Percentiles rank a stretch among this genome's conserved stretches.
phyloP scores from a whole-genome alignment of 2,113 vertebrate genomes.

The Orycteropus afer region DNA sequence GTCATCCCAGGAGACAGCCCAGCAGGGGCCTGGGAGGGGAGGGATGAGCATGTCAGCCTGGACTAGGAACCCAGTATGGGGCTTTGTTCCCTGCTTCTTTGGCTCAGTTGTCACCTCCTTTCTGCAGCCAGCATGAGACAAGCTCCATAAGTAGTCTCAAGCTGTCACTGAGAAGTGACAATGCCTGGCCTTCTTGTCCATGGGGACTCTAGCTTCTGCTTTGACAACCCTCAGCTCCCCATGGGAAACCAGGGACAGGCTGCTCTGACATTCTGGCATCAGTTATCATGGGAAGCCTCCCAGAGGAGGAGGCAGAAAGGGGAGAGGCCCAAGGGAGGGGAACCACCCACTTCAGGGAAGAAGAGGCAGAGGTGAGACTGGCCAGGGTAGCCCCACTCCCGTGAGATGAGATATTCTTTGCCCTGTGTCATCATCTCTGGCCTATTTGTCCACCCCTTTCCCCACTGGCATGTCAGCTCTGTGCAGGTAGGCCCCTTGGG shows the following conservation, averaged over 20 bases:
- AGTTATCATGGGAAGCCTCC: neutral
- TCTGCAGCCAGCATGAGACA: neutral
- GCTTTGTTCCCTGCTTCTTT: neutral
- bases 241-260: neutral
- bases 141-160: neutral
- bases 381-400: rapidly evolving
- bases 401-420: rapidly evolving
- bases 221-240: constrained; percentile 7
- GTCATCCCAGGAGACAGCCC: too few species aligned
- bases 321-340: rapidly evolving
- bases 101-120: neutral
- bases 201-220: neutral
- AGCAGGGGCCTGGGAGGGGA: neutral
- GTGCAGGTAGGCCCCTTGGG: neutral
- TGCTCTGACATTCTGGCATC: neutral
- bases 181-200: neutral
- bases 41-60: neutral
- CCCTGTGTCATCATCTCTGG: neutral
- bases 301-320: neutral
- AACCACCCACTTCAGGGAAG: neutral
- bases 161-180: constrained; percentile 14
- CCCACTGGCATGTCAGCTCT: neutral
- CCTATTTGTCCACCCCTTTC: rapidly evolving
- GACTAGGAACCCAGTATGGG: rapidly evolving
- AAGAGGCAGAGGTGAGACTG: neutral